phyloP scores from a whole-genome alignment of 2,113 vertebrate species.

The Microcebus ravelobensis region DNA sequence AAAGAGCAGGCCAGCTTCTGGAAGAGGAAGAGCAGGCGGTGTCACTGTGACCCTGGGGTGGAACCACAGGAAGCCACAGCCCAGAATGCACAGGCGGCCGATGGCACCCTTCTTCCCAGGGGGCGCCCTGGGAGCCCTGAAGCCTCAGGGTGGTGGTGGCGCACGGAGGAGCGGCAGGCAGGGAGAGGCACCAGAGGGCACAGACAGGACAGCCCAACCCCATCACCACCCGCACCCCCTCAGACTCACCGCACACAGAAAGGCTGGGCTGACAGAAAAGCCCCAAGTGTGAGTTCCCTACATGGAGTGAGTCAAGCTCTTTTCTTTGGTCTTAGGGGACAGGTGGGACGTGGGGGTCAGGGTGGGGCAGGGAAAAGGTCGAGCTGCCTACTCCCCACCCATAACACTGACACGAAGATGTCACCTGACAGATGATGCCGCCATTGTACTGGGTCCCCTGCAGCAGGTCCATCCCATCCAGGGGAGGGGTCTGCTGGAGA shows the following conservation, averaged over 20 bases:
- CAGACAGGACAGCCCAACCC: too few species aligned
- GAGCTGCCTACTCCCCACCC: neutral
- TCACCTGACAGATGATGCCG: neutral
- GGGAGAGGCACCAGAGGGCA: neutral
- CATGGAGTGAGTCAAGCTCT: neutral
- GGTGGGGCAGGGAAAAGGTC: neutral
- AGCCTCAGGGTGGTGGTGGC: too few species aligned
- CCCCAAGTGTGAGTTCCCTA: neutral
- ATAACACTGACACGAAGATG: neutral
- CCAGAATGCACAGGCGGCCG: neutral
- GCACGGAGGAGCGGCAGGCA: neutral
- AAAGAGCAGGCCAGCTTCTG: neutral
- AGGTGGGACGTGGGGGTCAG: too few species aligned
- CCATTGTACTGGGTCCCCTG: neutral
- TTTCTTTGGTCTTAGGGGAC: neutral
- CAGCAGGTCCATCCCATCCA: neutral
- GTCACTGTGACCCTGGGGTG: neutral
- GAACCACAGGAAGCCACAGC: neutral
- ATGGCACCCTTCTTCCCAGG: neutral
- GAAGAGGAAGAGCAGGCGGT: neutral
- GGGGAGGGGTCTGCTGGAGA: neutral
- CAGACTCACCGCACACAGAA: neutral
- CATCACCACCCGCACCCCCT: neutral
- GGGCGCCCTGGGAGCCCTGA: too few species aligned
- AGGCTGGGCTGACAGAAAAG: too few species aligned